Evolutionary conservation across 2,113 vertebrate genomes (phyloP).

Genomic region (Centropus bengalensis): DNA sequence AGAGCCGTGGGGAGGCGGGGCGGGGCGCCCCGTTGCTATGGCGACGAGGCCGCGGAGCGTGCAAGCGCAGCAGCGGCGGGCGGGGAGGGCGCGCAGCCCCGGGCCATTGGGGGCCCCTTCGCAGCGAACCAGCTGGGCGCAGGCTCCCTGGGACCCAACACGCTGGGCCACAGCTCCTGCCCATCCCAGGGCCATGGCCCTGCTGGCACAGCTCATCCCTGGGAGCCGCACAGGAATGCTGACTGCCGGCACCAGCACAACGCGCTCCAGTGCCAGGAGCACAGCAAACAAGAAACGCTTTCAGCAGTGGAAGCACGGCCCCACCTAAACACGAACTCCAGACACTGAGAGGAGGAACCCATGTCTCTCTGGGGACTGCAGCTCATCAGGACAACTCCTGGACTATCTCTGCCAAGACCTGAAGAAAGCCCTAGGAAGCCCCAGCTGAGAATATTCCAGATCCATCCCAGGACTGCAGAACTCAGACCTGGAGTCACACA

Average conservation of each 20-base stretch:
- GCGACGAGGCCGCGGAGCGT: background rate
- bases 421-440: background rate
- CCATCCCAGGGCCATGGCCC: too few relatives aligned
- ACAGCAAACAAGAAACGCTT: background rate
- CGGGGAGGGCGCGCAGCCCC: too few relatives aligned
- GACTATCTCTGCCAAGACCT: background rate
- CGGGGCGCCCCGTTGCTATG: background rate
- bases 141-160: too few relatives aligned
- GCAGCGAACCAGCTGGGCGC: too few relatives aligned
- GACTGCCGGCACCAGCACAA: background rate
- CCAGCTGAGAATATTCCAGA: fast-evolving
- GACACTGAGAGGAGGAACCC: fast-evolving
- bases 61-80: too few relatives aligned
- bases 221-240: background rate
- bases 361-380: background rate
- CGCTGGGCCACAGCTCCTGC: too few relatives aligned
- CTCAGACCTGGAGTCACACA: background rate
- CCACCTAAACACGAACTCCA: background rate
- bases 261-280: background rate
- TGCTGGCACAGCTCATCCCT: too few relatives aligned
- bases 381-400: background rate
- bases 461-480: background rate
- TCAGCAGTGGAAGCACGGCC: background rate
- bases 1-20: background rate
- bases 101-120: too few relatives aligned